Conservation (phyloP, 2,113 vertebrate genomes). For the Plotosus lineatus region DNA sequence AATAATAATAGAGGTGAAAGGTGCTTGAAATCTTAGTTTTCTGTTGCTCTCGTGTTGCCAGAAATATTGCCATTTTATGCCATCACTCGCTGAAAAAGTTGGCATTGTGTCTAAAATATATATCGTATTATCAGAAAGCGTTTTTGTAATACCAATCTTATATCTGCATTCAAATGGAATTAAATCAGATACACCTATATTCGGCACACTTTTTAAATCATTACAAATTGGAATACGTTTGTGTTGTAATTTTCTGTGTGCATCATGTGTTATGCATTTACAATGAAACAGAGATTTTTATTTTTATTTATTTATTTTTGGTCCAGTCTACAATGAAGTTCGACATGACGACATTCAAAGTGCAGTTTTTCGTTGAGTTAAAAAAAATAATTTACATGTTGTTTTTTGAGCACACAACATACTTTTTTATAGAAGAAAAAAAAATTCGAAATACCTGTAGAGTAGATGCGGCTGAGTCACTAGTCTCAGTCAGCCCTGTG, state of each 20-base stretch:
- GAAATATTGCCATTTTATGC: not conserved
- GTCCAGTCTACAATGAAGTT: too few relatives aligned
- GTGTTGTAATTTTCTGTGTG: not conserved
- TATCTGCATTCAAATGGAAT: not conserved
- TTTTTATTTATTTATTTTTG: too few relatives aligned
- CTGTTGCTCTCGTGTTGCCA: not conserved
- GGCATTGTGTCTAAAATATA: not conserved
- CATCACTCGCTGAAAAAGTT: not conserved
- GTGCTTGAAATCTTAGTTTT: not conserved
- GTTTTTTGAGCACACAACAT: not conserved
- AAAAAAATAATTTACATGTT: not conserved
- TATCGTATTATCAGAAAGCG: not conserved
- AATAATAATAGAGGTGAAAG: too few relatives aligned
- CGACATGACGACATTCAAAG: not conserved
- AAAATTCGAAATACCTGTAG: constrained; percentile 40
- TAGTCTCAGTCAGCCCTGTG: constrained; percentile 56
- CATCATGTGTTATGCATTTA: not conserved
- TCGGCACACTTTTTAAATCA: not conserved
- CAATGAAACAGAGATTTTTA: too few relatives aligned
- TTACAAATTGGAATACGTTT: not conserved
- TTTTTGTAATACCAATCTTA: not conserved
- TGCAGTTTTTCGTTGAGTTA: not conserved
- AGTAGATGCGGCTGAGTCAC: constrained; percentile 55
- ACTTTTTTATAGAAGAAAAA: not conserved
- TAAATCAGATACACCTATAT: not conserved